A percentile compares a stretch with the other conserved stretches of the same genome.
Conservation (phyloP, 2,888 invertebrate species). For the Nephrotoma guestfalica region DNA sequence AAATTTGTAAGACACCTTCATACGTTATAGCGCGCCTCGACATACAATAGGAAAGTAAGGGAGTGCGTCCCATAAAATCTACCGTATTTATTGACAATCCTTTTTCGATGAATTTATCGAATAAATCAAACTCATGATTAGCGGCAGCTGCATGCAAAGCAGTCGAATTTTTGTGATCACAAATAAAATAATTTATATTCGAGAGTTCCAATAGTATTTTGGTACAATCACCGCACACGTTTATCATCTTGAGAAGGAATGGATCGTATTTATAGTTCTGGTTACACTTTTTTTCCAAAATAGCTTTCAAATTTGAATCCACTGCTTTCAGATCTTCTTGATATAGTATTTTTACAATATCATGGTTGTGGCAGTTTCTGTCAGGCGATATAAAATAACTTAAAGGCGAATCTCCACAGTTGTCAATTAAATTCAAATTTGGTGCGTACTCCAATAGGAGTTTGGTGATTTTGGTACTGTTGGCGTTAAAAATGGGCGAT, state of each 20-base stretch:
- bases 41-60: neutral
- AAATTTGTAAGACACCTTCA: neutral
- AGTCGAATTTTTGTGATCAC: neutral
- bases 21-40: neutral
- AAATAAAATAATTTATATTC: neutral
- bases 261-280: neutral
- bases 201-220: neutral
- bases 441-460: neutral
- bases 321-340: neutral
- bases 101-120: neutral
- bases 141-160: neutral
- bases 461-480: neutral
- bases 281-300: neutral
- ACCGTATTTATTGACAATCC: neutral
- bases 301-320: neutral
- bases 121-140: neutral
- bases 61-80: neutral
- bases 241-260: neutral
- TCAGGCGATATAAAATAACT: neutral
- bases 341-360: neutral
- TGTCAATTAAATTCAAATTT: neutral
- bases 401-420: neutral
- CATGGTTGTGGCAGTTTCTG: neutral
- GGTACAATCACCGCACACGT: neutral
- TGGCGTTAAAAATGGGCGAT: neutral